These are phyloP conservation scores for Crematogaster levior DNA, from an alignment of 2,888 invertebrate species.

Conservation along the genomic window DNA sequence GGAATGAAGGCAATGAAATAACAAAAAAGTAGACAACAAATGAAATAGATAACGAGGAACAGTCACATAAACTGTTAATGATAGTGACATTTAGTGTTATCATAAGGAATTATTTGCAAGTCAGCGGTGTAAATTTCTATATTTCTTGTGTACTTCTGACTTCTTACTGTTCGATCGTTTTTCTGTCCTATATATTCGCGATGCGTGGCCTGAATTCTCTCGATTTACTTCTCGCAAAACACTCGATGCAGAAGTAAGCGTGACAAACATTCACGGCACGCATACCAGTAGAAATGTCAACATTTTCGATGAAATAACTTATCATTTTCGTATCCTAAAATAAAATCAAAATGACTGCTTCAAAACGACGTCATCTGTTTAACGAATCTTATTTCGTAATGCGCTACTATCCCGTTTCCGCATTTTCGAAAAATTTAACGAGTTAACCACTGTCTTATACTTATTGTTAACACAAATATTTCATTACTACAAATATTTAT, in stretches of 20 bases:
- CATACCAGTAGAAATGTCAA: slow-evolving; percentile 15
- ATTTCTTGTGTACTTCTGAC: slow-evolving; percentile 20
- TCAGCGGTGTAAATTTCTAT: background rate
- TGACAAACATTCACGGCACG: slow-evolving; percentile 36
- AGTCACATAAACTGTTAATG: background rate
- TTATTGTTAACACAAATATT: slow-evolving; percentile 12
- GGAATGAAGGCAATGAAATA: background rate
- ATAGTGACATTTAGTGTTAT: background rate
- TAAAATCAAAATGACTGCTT: slow-evolving; percentile 7
- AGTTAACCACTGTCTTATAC: background rate
- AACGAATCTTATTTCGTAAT: background rate
- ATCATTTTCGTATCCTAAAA: background rate
- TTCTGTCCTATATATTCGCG: slow-evolving; percentile 32
- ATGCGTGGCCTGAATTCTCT: slow-evolving; percentile 35
- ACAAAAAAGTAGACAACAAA: background rate
- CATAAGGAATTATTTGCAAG: slow-evolving; percentile 17
- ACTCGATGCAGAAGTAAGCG: slow-evolving; percentile 9
- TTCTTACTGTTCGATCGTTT: slow-evolving; percentile 47
- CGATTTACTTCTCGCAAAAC: slow-evolving; percentile 37
- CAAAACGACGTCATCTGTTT: background rate
- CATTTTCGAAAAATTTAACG: background rate
- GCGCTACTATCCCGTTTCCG: background rate
- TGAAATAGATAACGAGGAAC: background rate
- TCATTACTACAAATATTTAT: background rate
- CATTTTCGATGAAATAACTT: slow-evolving; percentile 10